phyloP scores from a whole-genome alignment of 2,113 vertebrate species.

The Rutilus rutilus region DNA sequence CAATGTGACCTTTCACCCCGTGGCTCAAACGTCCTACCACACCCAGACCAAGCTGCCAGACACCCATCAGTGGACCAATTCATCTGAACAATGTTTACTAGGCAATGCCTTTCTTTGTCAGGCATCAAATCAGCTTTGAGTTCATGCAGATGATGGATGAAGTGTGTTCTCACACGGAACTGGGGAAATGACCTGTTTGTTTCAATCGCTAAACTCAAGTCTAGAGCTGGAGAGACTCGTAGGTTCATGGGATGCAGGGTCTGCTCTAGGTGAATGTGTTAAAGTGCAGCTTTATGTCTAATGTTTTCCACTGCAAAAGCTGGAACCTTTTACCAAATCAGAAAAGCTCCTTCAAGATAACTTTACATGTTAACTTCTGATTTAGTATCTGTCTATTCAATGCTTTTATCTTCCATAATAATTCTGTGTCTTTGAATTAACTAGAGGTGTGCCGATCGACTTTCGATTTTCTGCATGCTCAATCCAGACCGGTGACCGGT shows the following conservation, averaged over 20 bases:
- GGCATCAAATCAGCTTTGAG: background rate
- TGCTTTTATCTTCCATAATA: background rate
- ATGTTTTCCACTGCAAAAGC: background rate
- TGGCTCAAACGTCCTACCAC: constrained; percentile 4
- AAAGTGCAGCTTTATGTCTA: background rate
- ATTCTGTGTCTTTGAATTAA: background rate
- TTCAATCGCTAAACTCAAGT: constrained; percentile 4
- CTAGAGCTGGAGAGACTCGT: background rate
- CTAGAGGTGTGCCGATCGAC: too few species aligned
- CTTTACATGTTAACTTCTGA: too few species aligned
- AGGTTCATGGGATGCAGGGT: background rate
- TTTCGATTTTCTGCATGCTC: too few species aligned
- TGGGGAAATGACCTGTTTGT: background rate
- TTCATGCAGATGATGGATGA: constrained; percentile 13
- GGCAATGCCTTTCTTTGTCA: constrained; percentile 9
- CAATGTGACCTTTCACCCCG: background rate
- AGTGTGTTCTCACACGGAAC: background rate
- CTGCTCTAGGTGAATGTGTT: background rate
- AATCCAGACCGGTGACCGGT: too few species aligned
- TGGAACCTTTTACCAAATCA: background rate
- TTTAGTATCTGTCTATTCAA: background rate
- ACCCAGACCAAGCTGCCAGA: background rate
- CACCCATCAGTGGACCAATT: background rate
- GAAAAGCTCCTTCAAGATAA: background rate
- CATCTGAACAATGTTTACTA: constrained; percentile 10